phyloP scores from a whole-genome alignment of 2,888 invertebrate species.

The Ellobium chinense region DNA sequence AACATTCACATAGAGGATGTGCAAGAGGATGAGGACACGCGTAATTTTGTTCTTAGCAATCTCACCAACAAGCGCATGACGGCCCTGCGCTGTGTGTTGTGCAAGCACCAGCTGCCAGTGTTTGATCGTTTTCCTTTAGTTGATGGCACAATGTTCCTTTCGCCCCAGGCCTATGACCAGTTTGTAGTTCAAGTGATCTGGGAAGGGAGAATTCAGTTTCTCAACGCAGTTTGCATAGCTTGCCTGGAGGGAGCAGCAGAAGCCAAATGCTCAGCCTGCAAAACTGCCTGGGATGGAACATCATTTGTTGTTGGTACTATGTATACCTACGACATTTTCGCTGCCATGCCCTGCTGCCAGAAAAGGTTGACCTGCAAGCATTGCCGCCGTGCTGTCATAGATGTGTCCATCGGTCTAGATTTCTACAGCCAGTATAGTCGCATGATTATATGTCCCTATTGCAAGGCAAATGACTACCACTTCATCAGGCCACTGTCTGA shows the following conservation, averaged over 20 bases:
- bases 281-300: slow-evolving; percentile 85
- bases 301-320: slow-evolving; percentile 96
- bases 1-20: slow-evolving; percentile 99
- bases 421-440: slow-evolving; percentile 94
- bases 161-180: slow-evolving; percentile 93
- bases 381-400: slow-evolving; percentile 92
- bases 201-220: slow-evolving; percentile 92
- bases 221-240: slow-evolving; percentile 96
- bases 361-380: slow-evolving; percentile 96
- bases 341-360: slow-evolving; percentile 96
- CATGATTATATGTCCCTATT: slow-evolving; percentile 93
- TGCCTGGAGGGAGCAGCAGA: slow-evolving; percentile 86
- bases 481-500: slow-evolving; percentile 91
- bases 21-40: slow-evolving; percentile 95
- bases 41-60: slow-evolving; percentile 96
- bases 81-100: slow-evolving; percentile 88
- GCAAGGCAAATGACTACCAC: slow-evolving; percentile 93
- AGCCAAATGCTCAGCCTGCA: slow-evolving; percentile 77
- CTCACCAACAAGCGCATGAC: slow-evolving; percentile 94
- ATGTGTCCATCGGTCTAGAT: slow-evolving; percentile 90
- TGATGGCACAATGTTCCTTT: slow-evolving; percentile 98
- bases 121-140: slow-evolving; percentile 98
- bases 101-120: slow-evolving; percentile 92
- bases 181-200: slow-evolving; percentile 63
- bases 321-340: slow-evolving; percentile 99